Evolutionary conservation across 53 echinoderm and acorn worm genomes (phyloP), one percentile per base, ranked within the genome.

Genomic region (Henricia sp.): DNA sequence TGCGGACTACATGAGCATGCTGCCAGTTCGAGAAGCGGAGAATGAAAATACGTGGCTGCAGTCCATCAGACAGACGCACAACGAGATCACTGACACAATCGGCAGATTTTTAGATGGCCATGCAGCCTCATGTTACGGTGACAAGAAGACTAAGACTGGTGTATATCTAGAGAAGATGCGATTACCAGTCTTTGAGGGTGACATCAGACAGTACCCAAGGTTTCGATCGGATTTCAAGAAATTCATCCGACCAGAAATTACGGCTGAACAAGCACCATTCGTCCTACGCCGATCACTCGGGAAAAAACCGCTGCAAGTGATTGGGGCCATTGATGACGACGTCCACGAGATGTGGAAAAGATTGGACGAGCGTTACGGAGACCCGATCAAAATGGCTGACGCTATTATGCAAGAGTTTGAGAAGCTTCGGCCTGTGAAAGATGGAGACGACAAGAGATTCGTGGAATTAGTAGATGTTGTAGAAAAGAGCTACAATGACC

Each of bases 381-480:
- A 74, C 17, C 55, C 37, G 48, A 38, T 75, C 12, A 86, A 63
- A 40, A 41, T 86, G 52, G 86, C 71, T 3, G 86, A 86, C 38
- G 34, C 65, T 0, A 67, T 86, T 23, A 75, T 86, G 38, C 23
- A 50, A 23, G 66, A 73, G 21, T 50, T 85, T 4, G 85, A 72
- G 57, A 85, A 28, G 17, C 42, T 25, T 6, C 23, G 32, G 16
- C 37, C 53, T 20, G 19, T 86, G 17, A 86, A 46, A 38, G 75
- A 86, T 41, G 75, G 86, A 48, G 86, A 86, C 14, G 75, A 75
- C n/a, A 58, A 63, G 25, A 58, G 20, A 40, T 53, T n/a, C n/a
- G n/a, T n/a, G 65, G 77, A 57, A 3, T 66, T 52, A 37, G 74
- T 87, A 3, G 87, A 87, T 52, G 39, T 36, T 10, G 11, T 87